Evolutionary conservation across 1,140 invertebrate genomes (phyloP).

Genomic region (Acromyrmex echinatior): DNA sequence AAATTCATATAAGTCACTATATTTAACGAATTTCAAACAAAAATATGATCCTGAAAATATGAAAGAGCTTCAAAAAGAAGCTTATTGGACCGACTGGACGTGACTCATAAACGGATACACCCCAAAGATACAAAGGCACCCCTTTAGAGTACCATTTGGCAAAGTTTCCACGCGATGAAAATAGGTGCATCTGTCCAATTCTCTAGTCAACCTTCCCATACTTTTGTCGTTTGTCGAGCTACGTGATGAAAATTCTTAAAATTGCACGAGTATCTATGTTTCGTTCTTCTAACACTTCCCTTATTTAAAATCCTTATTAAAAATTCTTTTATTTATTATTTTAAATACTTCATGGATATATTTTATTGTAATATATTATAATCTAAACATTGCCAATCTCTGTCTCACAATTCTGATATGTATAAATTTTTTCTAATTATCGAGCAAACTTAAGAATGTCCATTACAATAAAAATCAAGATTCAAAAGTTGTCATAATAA

Average conservation of each 20-base stretch:
- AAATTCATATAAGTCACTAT: background rate
- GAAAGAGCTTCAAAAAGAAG: background rate
- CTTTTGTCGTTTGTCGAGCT: constrained; percentile 13
- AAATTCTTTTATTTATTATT: constrained; percentile 12
- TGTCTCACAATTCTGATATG: background rate
- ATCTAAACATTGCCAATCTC: background rate
- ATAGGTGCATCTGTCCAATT: constrained; percentile 67
- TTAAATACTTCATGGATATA: background rate
- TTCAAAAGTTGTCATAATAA: background rate
- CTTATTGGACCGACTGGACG: constrained; percentile 19
- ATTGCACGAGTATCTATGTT: constrained; percentile 21
- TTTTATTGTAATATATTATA: background rate
- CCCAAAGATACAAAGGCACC: constrained; percentile 8
- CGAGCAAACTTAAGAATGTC: background rate
- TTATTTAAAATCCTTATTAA: background rate
- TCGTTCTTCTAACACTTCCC: background rate
- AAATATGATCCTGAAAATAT: constrained; percentile 3
- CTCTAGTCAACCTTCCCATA: background rate
- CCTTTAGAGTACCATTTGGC: constrained; percentile 57
- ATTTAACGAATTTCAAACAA: background rate
- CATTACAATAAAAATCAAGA: background rate
- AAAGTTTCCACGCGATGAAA: constrained; percentile 68
- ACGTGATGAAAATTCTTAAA: constrained; percentile 64
- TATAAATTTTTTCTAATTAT: background rate
- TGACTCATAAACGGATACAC: constrained; percentile 65